Evolutionary conservation across 1,140 invertebrate species (phyloP), one percentile per base, ranked within the genome.

Genomic region (Mercenaria mercenaria): DNA sequence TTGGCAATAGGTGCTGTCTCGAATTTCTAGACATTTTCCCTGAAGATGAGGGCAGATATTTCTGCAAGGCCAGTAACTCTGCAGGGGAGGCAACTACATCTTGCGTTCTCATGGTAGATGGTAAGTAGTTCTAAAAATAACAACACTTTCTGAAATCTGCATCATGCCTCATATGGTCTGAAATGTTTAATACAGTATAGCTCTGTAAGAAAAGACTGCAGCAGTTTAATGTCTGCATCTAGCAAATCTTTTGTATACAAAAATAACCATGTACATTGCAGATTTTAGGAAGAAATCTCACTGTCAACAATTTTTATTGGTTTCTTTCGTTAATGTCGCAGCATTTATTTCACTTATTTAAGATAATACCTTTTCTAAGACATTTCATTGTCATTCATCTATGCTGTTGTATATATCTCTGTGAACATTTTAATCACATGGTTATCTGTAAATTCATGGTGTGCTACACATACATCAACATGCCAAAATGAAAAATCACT

Each of bases 31-130:
- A 96, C 88, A 92, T 95, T 20, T 95, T 94, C 91, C 95, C 95
- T 29, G 94, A 97, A 39, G 99, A 99, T 96, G 98, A 98, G 41
- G 99, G 99, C 26, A 96, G 97, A 26, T 99, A 99, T 96, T 97
- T 97, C 80, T 99, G 98, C 94, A 97, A 97, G 0, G 99, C 99
- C 2, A 97, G 96, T 20, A 99, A 99, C 95, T 97, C 97, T 74
- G 98, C 98, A 23, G 99, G 99, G 23, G 98, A 97, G 94, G 98
- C 98, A 80, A 93, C 91, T 41, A 94, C 93, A 3, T 91, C 93
- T 47, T 95, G 95, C 90, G 91, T 90, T 56, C 86, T 95, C 13
- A 92, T 90, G 39, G 93, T 95, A 1, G 92, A 93, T 92, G 93
- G 95, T 95, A 91, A 91, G 94, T 89, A 79, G 32, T 61, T 47